These are phyloP conservation scores for Charadrius vociferus DNA, from an alignment of 2,113 vertebrate genomes.

Conservation along the genomic window DNA sequence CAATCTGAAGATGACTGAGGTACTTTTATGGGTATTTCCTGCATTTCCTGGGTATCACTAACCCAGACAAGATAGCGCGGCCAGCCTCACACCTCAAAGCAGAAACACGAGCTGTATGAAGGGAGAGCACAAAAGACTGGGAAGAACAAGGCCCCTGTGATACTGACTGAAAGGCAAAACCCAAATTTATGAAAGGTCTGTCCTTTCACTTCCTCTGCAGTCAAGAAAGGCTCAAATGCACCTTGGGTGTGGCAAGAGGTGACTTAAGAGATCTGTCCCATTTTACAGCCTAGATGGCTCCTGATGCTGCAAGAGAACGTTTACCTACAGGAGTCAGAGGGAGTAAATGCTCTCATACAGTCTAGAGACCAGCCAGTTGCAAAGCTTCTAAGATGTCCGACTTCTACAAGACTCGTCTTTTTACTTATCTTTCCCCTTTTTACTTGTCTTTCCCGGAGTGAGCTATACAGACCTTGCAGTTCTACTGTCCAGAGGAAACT, in stretches of 20 bases:
- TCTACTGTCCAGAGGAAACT: not conserved
- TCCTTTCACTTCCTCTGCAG: not conserved
- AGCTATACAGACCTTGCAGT: not conserved
- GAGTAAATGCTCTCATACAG: not conserved
- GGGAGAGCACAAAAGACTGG: not conserved
- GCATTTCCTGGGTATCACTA: not conserved
- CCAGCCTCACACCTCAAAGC: not conserved
- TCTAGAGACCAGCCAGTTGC: not conserved
- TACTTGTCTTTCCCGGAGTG: not conserved
- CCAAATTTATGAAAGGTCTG: not conserved
- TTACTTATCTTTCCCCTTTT: not conserved
- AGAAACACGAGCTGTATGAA: not conserved
- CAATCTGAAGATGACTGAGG: not conserved
- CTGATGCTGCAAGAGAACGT: not conserved
- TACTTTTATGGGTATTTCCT: not conserved
- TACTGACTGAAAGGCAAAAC: not conserved
- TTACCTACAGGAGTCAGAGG: not conserved
- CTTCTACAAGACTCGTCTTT: not conserved
- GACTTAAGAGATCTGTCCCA: not conserved
- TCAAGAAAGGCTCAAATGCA: not conserved
- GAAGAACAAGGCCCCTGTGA: not conserved
- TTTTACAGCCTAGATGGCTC: not conserved
- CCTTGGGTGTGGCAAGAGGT: not conserved
- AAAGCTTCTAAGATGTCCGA: not conserved
- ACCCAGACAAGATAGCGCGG: rapidly evolving